Evolutionary conservation across 2,113 vertebrate species (phyloP).

Genomic region (Oostethus manadensis): DNA sequence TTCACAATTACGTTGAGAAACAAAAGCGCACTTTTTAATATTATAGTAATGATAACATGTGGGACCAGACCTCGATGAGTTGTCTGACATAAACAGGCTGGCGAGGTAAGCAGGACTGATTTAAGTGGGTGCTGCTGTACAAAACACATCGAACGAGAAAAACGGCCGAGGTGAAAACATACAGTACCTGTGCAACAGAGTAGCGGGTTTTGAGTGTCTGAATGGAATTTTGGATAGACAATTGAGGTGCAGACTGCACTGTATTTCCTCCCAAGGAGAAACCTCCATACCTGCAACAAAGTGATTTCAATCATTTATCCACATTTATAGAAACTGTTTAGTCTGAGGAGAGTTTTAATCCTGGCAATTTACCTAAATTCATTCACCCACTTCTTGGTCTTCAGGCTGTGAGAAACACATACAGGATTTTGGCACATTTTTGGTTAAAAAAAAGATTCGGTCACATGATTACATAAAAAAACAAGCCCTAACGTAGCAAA

Average conservation of each 20-base stretch:
- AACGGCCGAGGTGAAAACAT: neutral
- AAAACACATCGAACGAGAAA: neutral
- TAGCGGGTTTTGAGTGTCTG: conserved; percentile 64
- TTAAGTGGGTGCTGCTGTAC: neutral
- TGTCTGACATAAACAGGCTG: no score
- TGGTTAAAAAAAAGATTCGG: no score
- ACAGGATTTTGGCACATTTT: neutral
- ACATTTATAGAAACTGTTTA: neutral
- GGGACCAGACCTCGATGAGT: no score
- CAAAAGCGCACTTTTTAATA: no score
- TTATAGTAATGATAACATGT: no score
- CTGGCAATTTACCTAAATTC: conserved; percentile 80
- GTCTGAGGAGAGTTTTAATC: neutral
- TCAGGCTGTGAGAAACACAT: conserved; percentile 66
- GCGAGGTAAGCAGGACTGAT: no score
- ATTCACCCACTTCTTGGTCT: conserved; percentile 87
- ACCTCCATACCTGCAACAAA: conserved; percentile 79
- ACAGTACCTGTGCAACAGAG: conserved; percentile 60
- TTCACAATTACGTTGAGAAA: no score
- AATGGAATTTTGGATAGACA: conserved; percentile 51
- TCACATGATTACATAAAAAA: no score
- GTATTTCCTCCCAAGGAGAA: conserved; percentile 77
- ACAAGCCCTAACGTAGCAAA: no score
- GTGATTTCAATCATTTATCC: neutral
- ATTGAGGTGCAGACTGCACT: conserved; percentile 48